These are phyloP conservation scores for Perizoma affinitatum DNA, from an alignment of 2,888 invertebrate genomes.

Conservation along the genomic window DNA sequence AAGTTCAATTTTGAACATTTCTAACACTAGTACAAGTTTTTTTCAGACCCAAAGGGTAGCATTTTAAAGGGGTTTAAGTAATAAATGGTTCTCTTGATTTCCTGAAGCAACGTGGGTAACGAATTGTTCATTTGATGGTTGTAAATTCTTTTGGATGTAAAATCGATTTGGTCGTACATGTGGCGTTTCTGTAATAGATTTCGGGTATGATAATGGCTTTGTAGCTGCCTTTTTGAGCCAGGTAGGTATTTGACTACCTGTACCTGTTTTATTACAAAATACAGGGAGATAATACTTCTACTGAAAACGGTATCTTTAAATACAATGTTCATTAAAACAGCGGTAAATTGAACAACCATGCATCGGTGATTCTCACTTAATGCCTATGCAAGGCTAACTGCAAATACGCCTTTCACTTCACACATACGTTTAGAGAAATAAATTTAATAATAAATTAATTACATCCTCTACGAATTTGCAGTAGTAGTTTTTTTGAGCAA, in stretches of 20 bases:
- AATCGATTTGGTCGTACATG: conserved; percentile 59
- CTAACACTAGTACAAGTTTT: neutral
- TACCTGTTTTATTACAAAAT: too few relatives aligned
- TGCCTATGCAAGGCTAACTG: too few relatives aligned
- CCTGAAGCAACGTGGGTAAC: conserved; percentile 46
- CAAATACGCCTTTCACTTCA: too few relatives aligned
- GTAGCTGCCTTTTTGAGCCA: neutral
- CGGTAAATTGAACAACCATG: too few relatives aligned
- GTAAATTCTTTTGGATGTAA: conserved; percentile 41
- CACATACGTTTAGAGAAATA: too few relatives aligned
- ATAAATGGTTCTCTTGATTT: conserved; percentile 55
- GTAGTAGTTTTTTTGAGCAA: too few relatives aligned
- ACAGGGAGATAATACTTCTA: too few relatives aligned
- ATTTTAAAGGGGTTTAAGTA: conserved; percentile 60
- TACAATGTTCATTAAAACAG: too few relatives aligned
- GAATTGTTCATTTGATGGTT: conserved; percentile 51
- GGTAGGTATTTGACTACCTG: neutral
- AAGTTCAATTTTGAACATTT: conserved; percentile 25
- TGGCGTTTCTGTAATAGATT: conserved; percentile 56
- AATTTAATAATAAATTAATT: too few relatives aligned
- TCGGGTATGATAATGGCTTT: conserved; percentile 4
- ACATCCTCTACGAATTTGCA: too few relatives aligned
- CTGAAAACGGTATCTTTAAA: too few relatives aligned
- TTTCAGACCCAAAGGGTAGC: conserved; percentile 54
- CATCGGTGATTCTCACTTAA: too few relatives aligned